Conservation (phyloP, 2,797 vertebrate species). For the Urocyon cinereoargenteus region DNA sequence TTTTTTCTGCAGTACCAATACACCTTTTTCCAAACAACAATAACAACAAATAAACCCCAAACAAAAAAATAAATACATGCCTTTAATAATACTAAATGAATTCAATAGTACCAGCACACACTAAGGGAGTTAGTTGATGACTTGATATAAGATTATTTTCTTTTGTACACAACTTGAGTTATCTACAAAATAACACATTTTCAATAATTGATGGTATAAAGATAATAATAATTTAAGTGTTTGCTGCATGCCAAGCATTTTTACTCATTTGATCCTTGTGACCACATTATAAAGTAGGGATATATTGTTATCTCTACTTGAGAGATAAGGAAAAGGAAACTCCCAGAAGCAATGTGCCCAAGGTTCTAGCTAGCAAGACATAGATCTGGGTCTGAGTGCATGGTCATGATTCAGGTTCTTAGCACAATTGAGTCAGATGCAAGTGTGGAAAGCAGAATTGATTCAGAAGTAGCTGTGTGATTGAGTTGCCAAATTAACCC, state of each 20-base stretch:
- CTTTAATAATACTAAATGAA: constrained; percentile 4
- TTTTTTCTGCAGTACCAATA: background rate
- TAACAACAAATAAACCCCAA: background rate
- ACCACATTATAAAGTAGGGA: background rate
- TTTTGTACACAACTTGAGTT: background rate
- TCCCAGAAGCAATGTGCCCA: background rate
- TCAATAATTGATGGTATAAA: background rate
- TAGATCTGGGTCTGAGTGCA: background rate
- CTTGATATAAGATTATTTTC: background rate
- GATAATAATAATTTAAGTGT: background rate
- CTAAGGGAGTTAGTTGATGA: background rate
- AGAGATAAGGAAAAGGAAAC: background rate
- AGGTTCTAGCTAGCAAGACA: background rate
- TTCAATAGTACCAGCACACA: background rate
- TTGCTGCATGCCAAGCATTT: background rate
- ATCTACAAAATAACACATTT: background rate
- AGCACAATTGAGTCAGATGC: background rate
- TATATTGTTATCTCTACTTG: background rate
- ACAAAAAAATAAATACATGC: background rate
- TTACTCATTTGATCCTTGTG: background rate
- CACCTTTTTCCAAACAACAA: background rate
- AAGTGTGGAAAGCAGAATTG: background rate
- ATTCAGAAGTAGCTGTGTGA: background rate
- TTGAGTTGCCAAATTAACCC: background rate
- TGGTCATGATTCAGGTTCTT: background rate